A percentile compares a stretch with the other conserved stretches of the same genome.
Conservation (phyloP, 2,113 vertebrate genomes). For the Oenanthe melanoleuca region DNA sequence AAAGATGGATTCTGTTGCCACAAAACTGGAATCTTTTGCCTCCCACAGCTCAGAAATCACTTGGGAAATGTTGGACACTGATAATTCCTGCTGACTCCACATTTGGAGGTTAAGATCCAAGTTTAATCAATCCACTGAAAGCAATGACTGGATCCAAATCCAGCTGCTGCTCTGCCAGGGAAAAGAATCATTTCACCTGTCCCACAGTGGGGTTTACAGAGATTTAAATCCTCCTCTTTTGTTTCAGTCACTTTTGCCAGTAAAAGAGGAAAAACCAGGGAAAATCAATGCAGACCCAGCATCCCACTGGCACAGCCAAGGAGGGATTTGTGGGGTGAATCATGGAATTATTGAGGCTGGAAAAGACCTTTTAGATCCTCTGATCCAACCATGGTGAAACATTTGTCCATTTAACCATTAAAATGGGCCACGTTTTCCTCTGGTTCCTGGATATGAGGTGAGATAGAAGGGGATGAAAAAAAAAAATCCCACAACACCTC, state of each 20-base stretch:
- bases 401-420: not conserved
- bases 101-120: not conserved
- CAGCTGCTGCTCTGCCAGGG: not conserved
- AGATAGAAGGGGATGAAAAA: not conserved
- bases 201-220: not conserved
- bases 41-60: not conserved
- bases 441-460: not conserved
- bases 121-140: conserved; percentile 12
- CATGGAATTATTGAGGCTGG: not conserved
- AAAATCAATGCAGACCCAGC: not conserved
- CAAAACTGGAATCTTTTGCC: not conserved
- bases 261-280: not conserved
- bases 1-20: not conserved
- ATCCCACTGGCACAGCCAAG: not conserved
- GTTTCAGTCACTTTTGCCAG: not conserved
- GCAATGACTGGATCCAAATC: not conserved
- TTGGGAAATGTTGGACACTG: not conserved
- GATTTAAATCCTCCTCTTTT: not conserved
- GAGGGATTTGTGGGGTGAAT: not conserved
- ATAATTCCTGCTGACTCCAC: not conserved
- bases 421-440: not conserved
- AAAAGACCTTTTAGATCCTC: not conserved
- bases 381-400: not conserved
- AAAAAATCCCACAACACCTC: not conserved
- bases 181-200: not conserved